phyloP scores from a whole-genome alignment of 2,113 vertebrate genomes.

The Zosterops lateralis region DNA sequence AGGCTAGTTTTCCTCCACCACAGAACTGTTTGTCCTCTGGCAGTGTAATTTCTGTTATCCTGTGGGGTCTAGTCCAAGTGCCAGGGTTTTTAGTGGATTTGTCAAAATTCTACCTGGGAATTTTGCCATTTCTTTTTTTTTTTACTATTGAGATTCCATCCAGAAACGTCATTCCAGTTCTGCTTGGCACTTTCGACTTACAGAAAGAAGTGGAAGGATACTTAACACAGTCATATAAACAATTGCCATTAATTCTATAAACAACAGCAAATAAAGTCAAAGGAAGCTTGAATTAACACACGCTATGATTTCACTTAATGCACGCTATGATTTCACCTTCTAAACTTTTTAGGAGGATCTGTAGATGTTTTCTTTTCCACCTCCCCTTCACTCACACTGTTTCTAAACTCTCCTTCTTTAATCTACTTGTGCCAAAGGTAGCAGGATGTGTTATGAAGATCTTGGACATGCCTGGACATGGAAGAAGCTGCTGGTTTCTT shows the following conservation, averaged over 20 bases:
- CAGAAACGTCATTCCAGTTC: neutral
- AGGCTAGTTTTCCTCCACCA: neutral
- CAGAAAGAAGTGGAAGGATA: neutral
- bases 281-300: neutral
- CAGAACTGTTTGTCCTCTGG: neutral
- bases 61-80: neutral
- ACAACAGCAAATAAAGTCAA: neutral
- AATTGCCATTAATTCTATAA: neutral
- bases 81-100: neutral
- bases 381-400: neutral
- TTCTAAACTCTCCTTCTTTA: neutral
- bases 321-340: neutral
- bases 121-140: slow-evolving; percentile 11
- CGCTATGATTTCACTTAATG: neutral
- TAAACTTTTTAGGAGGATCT: neutral
- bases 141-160: neutral
- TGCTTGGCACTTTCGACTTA: neutral
- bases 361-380: neutral
- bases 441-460: neutral
- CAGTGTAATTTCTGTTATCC: neutral
- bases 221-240: neutral
- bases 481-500: neutral
- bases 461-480: neutral
- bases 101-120: neutral
- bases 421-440: neutral